Base-by-base conservation (phyloP, 2,797 vertebrate genomes). In the Atherinosoma microstoma region DNA sequence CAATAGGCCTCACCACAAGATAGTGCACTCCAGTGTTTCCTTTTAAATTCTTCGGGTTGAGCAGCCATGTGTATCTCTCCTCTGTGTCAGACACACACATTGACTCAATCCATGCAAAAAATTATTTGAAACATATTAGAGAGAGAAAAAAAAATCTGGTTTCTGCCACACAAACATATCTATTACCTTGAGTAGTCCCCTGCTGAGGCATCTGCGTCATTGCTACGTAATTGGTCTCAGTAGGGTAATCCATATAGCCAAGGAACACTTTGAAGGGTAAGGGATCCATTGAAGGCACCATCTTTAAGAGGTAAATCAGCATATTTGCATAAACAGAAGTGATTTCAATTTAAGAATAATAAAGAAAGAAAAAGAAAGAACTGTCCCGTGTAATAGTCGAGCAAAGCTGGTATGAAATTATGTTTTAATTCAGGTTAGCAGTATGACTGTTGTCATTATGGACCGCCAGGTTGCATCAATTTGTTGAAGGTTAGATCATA, bases 61-160 rank as follows among this genome's bases (percentile, higher is more conserved):
- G 88, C 61, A 98, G 86, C 97, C 97, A 98, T 0, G 95, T 95
- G 87, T 95, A 96, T 42, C 59, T 78, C 67, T 94, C 93, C 78
- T 95, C 97, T 98, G 76, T 18, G 65, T 20, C 22, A 69, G 16
- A 88, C 45, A 86, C 24, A 61, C 13, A 62, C 15, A 57, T 1
- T 3, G 12, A 54, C 9, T 32, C 47, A 42, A 53, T 11, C 65
- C 22, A 54, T n/a, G 22, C 10, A 35, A 16, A 24, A 24, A 24
- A 9, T 24, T 15, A 2, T 34, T 15, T 64, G 11, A 36, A 27
- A 57, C 24, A 32, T 1, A 40, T 64, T 2, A 27, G 0, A 42
- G 20, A 63, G 2, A 6, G 32, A 4, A 32, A 54, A 34, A 34
- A 47, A 51, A 4, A 68, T 12, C n/a, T 2, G 1, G 4, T 47